Base-by-base conservation (phyloP, 2,888 invertebrate species). In the Hyalella azteca region DNA sequence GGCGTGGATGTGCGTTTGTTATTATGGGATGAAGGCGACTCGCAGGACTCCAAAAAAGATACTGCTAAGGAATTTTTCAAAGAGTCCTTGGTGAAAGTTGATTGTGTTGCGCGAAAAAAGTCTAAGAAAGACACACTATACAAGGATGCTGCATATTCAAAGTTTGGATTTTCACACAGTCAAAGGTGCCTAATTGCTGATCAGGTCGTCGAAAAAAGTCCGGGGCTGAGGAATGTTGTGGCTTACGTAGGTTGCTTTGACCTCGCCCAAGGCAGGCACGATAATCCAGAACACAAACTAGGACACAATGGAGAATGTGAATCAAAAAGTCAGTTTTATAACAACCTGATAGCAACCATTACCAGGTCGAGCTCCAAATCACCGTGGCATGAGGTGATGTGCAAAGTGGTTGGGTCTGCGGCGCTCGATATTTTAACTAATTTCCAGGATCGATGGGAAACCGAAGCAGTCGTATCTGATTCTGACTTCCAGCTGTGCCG, bases 41-140 rank as follows among this genome's bases (percentile, higher is more conserved):
- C 75, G 26, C 45, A 41, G n/a, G 75, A 75, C 22, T 9, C 75
- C 5, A 75, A 75, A 39, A 75, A 75, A 41, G 75, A 75, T n/a
- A 75, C 75, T 41, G 75, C 75, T 4, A 75, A 75, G 32, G 75
- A 75, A 41, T 75, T 45, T 19, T 75, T 75, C 75, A 75, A 75
- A n/a, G 75, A 75, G 29, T 75, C 75, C 2, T 29, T 75, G 40
- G 75, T 75, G 5, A 75, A 75, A 29, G 75, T 75, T 9, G 45
- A 75, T 41, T 39, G 29, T 39, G 45, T 75, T 15, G 13, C 75
- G 26, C n/a, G 75, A 22, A 75, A 75, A 29, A 75, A 75, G 36
- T 32, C 26, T 22, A 75, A 45, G n/a, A 75, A 75, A 75, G 75
- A 75, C 29, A 4, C 75, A n/a, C 29, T 75, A 15, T 41, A 36